Percentiles rank a stretch among this genome's conserved stretches.
Conservation (phyloP, 2,113 vertebrate species). For the Microtus oregoni region DNA sequence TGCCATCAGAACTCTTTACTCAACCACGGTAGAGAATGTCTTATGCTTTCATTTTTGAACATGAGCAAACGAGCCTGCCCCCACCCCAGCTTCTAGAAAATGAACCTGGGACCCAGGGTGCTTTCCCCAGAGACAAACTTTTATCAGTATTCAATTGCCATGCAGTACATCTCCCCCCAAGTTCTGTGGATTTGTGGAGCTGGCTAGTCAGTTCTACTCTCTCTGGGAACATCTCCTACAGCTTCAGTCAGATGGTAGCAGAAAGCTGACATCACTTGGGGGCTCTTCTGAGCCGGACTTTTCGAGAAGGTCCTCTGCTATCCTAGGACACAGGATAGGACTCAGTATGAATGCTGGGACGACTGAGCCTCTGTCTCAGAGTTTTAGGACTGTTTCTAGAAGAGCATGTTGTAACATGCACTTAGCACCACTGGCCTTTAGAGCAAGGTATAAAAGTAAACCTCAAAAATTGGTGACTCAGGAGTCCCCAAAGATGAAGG, state of each 20-base stretch:
- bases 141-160: neutral
- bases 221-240: neutral
- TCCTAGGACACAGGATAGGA: neutral
- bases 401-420: neutral
- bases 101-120: neutral
- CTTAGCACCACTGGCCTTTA: neutral
- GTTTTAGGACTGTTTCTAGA: neutral
- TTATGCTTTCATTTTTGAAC: neutral
- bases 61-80: neutral
- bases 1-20: neutral
- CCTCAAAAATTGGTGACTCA: neutral
- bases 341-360: too few species aligned
- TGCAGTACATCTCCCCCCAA: neutral
- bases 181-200: neutral
- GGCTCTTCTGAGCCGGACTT: neutral
- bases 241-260: neutral
- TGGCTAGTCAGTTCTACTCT: neutral
- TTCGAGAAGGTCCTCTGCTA: neutral
- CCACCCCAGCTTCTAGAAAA: neutral
- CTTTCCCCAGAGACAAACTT: neutral
- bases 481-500: neutral
- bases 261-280: neutral
- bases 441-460: neutral
- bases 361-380: neutral
- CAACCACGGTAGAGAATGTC: neutral